Conservation (phyloP, 2,113 vertebrate species). For the Gnathochromis pfefferi region DNA sequence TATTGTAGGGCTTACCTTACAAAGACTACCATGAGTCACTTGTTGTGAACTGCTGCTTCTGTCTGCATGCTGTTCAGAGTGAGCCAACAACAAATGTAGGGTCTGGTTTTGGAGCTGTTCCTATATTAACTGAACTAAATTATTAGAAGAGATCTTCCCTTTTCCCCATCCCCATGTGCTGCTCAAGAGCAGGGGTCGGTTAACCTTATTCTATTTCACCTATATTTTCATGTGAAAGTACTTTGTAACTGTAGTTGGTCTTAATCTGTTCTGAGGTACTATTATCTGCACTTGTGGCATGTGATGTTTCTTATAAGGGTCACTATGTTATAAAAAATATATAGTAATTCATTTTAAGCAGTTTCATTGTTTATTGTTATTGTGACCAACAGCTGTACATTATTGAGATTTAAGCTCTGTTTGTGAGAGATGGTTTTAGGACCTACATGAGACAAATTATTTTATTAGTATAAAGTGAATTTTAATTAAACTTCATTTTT, state of each 20-base stretch:
- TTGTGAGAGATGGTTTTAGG: neutral
- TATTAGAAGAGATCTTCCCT: neutral
- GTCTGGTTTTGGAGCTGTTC: neutral
- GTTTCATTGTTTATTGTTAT: neutral
- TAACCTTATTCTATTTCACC: neutral
- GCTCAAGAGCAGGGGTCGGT: neutral
- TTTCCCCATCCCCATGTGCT: neutral
- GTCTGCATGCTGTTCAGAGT: neutral
- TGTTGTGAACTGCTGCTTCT: neutral
- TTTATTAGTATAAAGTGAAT: neutral
- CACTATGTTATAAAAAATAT: neutral
- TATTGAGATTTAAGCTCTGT: neutral
- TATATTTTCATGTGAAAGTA: neutral
- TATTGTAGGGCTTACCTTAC: neutral
- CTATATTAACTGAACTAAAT: neutral
- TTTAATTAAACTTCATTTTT: neutral
- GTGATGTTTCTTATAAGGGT: accelerated
- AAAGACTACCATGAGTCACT: neutral
- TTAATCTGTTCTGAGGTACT: neutral
- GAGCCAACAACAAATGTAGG: neutral
- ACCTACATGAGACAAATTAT: neutral
- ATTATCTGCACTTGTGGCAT: neutral
- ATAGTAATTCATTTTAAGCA: neutral
- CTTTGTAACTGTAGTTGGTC: neutral
- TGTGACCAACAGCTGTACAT: neutral